Conservation (phyloP, 2,113 vertebrate genomes). For the Laticauda laticaudata region DNA sequence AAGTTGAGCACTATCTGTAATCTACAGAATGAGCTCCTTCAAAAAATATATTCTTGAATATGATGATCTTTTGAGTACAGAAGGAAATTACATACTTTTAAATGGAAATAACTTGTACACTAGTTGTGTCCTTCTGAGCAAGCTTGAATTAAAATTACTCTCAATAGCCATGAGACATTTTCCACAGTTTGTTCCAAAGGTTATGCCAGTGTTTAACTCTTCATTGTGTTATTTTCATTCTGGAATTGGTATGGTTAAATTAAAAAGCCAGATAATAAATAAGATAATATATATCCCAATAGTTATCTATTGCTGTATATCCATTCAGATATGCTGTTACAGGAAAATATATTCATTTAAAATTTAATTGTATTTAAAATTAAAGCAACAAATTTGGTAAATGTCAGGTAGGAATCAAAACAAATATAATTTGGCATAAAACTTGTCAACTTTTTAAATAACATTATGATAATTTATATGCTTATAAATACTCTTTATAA, state of each 20-base stretch:
- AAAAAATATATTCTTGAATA: background rate
- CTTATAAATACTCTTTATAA: background rate
- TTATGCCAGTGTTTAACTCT: background rate
- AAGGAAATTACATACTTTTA: background rate
- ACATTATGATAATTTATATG: background rate
- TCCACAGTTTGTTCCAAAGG: background rate
- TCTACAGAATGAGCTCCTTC: background rate
- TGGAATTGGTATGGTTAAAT: background rate
- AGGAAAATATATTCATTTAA: background rate
- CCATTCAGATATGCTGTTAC: background rate
- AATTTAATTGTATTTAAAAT: background rate
- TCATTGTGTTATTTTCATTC: background rate
- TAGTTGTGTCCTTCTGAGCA: background rate
- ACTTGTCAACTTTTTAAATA: background rate
- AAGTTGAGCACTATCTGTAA: background rate
- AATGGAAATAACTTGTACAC: background rate
- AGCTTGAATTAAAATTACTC: background rate
- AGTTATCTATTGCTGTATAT: background rate
- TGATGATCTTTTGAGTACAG: background rate
- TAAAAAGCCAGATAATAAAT: background rate
- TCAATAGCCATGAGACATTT: background rate
- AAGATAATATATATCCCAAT: background rate
- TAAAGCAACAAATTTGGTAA: background rate
- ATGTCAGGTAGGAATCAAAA: background rate
- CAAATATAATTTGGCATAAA: background rate